Conservation (phyloP, 1,140 invertebrate species). For the Drosophila trapezifrons region DNA sequence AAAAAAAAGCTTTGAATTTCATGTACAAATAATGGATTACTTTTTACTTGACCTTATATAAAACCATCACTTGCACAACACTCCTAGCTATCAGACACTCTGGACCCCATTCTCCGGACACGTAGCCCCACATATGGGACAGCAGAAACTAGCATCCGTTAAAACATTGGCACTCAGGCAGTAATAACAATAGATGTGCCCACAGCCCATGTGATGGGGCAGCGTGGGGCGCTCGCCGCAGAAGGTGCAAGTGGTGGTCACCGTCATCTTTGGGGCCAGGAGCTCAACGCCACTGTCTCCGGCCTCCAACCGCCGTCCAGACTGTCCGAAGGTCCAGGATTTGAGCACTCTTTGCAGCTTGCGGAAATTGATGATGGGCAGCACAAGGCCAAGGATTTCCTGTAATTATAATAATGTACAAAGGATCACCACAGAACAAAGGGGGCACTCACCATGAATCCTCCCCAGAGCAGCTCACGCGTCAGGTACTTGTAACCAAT, state of each 20-base stretch:
- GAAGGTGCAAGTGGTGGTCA: constrained; percentile 85
- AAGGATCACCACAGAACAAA: too few relatives aligned
- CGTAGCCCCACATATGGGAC: constrained; percentile 64
- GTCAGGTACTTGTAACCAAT: constrained; percentile 87
- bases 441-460: constrained; percentile 86
- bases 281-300: constrained; percentile 3
- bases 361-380: constrained; percentile 87
- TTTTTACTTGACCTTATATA: too few relatives aligned
- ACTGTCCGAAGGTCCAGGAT: constrained; percentile 51
- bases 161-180: constrained; percentile 85
- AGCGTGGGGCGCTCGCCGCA: constrained; percentile 86
- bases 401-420: constrained; percentile 63
- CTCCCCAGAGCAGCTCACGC: constrained; percentile 88
- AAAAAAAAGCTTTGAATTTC: too few relatives aligned
- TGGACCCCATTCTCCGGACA: constrained; percentile 43
- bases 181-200: constrained; percentile 88
- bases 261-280: constrained; percentile 54
- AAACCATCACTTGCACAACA: constrained; percentile 22
- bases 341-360: constrained; percentile 84
- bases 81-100: constrained; percentile 38
- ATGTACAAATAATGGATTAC: too few relatives aligned
- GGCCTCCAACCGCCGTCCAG: constrained; percentile 28
- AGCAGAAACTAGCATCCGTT: constrained; percentile 75
- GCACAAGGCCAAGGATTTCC: constrained; percentile 86
- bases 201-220: constrained; percentile 87